A percentile compares a stretch with the other conserved stretches of the same genome.
Evolutionary conservation across 2,888 invertebrate genomes (phyloP).

Genomic region (Onthophagus sagittarius): DNA sequence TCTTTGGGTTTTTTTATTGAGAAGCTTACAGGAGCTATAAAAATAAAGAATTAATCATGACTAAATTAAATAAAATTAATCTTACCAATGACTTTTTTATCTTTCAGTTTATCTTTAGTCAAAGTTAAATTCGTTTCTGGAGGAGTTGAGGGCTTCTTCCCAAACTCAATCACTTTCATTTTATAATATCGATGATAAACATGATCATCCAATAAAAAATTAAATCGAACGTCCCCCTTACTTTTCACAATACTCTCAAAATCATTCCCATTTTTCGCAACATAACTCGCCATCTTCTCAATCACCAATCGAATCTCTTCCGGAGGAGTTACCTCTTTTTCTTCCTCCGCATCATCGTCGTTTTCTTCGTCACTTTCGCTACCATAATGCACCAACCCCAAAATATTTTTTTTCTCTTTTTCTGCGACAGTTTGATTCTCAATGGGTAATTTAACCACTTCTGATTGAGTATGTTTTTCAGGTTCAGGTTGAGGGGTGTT

Average conservation of each 20-base stretch:
- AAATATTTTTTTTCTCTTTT: constrained; percentile 15
- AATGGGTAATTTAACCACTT: no score
- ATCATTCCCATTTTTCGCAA: constrained; percentile 90
- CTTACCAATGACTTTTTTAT: constrained; percentile 44
- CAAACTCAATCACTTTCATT: constrained; percentile 56
- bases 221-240: constrained; percentile 82
- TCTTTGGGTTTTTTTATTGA: constrained; percentile 80
- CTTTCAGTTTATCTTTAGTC: constrained; percentile 33
- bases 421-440: constrained; percentile 2
- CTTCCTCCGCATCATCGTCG: constrained; percentile 30
- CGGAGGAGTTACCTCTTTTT: constrained; percentile 58
- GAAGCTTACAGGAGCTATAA: constrained; percentile 72
- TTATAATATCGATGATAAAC: constrained; percentile 80
- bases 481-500: constrained; percentile 36
- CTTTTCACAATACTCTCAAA: constrained; percentile 85
- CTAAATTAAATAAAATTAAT: background rate
- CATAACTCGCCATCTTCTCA: constrained; percentile 95
- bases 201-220: constrained; percentile 76
- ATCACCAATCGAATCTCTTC: constrained; percentile 82
- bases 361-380: constrained; percentile 37
- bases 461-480: background rate
- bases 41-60: no score
- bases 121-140: no score
- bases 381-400: constrained; percentile 40
- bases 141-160: constrained; percentile 39